Conservation (phyloP, 2,888 invertebrate species). For the Xestia c-nigrum region DNA sequence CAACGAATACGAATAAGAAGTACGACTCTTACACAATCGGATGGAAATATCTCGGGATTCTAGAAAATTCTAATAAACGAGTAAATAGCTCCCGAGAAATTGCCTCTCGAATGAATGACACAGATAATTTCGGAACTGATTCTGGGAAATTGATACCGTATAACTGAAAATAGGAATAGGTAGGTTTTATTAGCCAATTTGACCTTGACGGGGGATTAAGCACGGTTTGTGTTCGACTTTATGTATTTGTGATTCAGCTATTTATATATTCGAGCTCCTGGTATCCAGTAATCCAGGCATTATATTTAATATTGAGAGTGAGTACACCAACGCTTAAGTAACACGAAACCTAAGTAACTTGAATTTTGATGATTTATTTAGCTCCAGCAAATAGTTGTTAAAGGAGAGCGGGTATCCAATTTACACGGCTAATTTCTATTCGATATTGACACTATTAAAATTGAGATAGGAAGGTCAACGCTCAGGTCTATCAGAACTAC, state of each 20-base stretch:
- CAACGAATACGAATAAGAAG: constrained; percentile 21
- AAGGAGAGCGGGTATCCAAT: constrained; percentile 2
- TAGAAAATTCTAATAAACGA: constrained; percentile 28
- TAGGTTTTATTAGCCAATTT: constrained; percentile 27
- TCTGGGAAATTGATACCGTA: constrained; percentile 10
- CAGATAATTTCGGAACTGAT: constrained; percentile 14
- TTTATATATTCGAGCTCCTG: constrained; percentile 10
- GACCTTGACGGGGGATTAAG: constrained; percentile 19
- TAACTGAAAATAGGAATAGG: constrained; percentile 31
- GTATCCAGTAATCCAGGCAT: neutral
- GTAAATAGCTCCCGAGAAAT: constrained; percentile 25
- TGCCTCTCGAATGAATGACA: constrained; percentile 25
- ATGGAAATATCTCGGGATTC: constrained; percentile 19
- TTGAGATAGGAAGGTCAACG: neutral
- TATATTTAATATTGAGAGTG: constrained; percentile 6
- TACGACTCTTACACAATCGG: constrained; percentile 32
- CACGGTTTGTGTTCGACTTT: neutral
- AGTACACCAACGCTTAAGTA: constrained; percentile 8
- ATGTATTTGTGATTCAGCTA: constrained; percentile 38
- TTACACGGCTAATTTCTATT: constrained; percentile 1
- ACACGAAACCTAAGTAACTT: constrained; percentile 6
- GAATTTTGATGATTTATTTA: constrained; percentile 6
- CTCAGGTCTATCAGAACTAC: neutral
- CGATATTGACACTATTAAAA: neutral
- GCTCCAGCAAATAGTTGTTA: neutral